Evolutionary conservation across 2,113 vertebrate genomes (phyloP).

Genomic region (Alligator mississippiensis): DNA sequence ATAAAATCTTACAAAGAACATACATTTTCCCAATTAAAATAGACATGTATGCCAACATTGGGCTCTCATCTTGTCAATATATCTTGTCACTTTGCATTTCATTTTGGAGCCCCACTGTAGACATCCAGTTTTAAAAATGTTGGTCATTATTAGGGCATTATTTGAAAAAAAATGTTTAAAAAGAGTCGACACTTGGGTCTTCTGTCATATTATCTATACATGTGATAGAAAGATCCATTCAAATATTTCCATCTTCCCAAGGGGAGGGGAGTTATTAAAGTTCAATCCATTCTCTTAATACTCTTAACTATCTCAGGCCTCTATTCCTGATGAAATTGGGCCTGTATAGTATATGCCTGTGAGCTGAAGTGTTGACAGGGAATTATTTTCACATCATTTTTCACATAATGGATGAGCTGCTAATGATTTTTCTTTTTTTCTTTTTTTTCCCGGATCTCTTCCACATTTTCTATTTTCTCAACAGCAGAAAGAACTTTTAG

Average conservation of each 20-base stretch:
- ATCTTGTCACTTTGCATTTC: background rate
- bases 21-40: background rate
- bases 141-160: background rate
- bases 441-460: slow-evolving; percentile 5
- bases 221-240: accelerated
- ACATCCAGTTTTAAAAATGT: background rate
- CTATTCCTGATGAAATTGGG: slow-evolving; percentile 12
- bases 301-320: slow-evolving; percentile 1
- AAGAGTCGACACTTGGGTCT: background rate
- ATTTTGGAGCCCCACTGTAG: background rate
- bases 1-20: background rate
- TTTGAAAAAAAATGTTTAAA: background rate
- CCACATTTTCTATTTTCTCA: background rate
- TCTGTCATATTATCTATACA: background rate
- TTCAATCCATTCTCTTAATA: slow-evolving; percentile 10
- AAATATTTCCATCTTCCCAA: background rate
- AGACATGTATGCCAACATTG: no score
- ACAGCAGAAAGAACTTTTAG: slow-evolving; percentile 45
- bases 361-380: slow-evolving; percentile 56
- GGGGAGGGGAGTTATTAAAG: slow-evolving; percentile 18
- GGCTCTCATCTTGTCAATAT: no score
- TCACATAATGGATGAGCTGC: slow-evolving; percentile 21
- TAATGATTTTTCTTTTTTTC: background rate
- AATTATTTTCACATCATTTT: slow-evolving; percentile 36
- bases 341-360: background rate